phyloP scores from a whole-genome alignment of 2,113 vertebrate species.

The Himantopus leucocephalus region DNA sequence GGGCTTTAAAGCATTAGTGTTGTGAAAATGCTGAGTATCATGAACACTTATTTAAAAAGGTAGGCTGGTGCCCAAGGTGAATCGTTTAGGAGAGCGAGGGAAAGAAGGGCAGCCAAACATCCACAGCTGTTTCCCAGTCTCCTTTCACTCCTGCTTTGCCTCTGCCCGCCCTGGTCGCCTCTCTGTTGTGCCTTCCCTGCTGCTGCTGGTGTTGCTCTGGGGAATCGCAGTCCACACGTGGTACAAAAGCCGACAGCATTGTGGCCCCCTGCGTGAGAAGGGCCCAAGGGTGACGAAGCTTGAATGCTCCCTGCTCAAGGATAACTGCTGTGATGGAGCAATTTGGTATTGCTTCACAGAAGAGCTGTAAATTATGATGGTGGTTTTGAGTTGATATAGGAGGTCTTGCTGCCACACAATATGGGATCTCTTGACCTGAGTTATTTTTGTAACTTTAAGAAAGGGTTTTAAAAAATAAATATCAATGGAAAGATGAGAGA shows the following conservation, averaged over 20 bases:
- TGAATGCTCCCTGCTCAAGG: neutral
- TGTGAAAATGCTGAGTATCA: neutral
- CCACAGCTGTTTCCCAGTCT: neutral
- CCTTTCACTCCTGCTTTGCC: neutral
- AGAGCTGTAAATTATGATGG: neutral
- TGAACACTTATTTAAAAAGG: neutral
- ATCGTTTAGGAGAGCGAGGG: neutral
- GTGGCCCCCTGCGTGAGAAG: neutral
- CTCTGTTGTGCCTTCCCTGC: neutral
- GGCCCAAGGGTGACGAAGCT: neutral
- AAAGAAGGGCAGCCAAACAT: neutral
- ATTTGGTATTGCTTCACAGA: neutral
- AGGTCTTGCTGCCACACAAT: neutral
- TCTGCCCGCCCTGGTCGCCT: neutral
- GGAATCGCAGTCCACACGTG: neutral
- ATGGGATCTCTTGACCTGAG: neutral
- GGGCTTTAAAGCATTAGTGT: neutral
- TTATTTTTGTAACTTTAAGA: neutral
- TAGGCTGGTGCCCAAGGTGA: neutral
- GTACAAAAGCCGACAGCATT: neutral
- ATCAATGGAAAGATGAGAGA: neutral
- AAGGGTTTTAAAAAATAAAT: neutral
- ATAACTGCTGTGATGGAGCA: rapidly evolving
- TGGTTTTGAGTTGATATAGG: neutral
- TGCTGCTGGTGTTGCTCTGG: neutral